Conservation (phyloP, 2,797 vertebrate genomes). For the Tragopan temminckii region DNA sequence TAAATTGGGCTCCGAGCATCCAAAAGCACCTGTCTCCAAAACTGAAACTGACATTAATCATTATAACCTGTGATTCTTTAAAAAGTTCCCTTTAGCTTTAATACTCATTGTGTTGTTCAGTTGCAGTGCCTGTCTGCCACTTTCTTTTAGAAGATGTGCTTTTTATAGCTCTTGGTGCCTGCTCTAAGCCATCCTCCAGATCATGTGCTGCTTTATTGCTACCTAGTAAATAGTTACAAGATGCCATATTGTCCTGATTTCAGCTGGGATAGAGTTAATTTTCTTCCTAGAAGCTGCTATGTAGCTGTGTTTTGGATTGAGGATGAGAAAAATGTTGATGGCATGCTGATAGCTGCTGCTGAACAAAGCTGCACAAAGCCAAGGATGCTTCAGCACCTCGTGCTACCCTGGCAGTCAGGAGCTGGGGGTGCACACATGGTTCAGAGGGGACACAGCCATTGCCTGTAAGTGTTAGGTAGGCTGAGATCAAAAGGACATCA, state of each 20-base stretch:
- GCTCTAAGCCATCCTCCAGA: neutral
- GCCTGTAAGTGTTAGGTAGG: neutral
- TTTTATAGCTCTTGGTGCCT: neutral
- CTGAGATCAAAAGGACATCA: accelerated
- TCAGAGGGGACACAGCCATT: neutral
- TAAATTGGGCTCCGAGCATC: neutral
- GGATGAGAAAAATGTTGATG: neutral
- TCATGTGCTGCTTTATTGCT: neutral
- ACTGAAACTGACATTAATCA: neutral
- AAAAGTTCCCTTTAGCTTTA: neutral
- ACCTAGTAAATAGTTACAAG: neutral
- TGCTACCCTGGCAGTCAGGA: neutral
- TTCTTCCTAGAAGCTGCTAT: neutral
- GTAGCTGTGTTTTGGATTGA: neutral
- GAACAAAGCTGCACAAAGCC: neutral
- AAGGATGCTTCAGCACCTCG: neutral
- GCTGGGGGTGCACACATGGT: neutral
- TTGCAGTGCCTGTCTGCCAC: neutral
- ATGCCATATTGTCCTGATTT: neutral
- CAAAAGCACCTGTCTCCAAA: neutral
- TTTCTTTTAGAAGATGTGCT: neutral
- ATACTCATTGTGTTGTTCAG: neutral
- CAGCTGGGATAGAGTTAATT: neutral
- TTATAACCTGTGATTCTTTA: neutral
- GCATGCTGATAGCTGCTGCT: neutral